Evolutionary conservation across 2,113 vertebrate species (phyloP).

Genomic region (Atlantisia rogersi): DNA sequence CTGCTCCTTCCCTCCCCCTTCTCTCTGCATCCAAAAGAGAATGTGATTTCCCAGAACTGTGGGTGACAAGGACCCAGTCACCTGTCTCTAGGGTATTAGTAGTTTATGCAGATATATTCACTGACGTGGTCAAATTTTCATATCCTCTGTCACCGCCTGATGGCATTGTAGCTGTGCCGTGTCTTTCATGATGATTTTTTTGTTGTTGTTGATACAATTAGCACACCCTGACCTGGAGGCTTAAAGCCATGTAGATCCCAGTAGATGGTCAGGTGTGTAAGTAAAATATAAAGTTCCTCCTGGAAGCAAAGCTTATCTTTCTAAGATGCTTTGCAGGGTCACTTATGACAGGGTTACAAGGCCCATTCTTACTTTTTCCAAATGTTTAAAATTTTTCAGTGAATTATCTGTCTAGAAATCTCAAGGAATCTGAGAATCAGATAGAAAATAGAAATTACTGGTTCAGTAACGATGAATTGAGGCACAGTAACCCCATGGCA

Average conservation of each 20-base stretch:
- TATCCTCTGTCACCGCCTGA: background rate
- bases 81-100: background rate
- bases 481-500: background rate
- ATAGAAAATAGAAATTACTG: background rate
- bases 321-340: background rate
- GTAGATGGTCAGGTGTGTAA: background rate
- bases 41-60: background rate
- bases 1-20: background rate
- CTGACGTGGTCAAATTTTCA: background rate
- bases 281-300: background rate
- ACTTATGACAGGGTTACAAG: background rate
- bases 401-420: background rate
- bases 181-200: background rate
- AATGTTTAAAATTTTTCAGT: background rate
- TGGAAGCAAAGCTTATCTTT: background rate
- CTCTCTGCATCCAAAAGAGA: background rate
- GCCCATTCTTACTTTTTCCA: background rate
- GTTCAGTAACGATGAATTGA: background rate
- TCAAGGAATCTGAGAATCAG: background rate
- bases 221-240: background rate
- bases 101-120: background rate
- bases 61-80: background rate
- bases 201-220: background rate
- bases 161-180: background rate
- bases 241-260: background rate